Evolutionary conservation across 2,888 invertebrate genomes (phyloP).

Genomic region (Palloptera scutellata): DNA sequence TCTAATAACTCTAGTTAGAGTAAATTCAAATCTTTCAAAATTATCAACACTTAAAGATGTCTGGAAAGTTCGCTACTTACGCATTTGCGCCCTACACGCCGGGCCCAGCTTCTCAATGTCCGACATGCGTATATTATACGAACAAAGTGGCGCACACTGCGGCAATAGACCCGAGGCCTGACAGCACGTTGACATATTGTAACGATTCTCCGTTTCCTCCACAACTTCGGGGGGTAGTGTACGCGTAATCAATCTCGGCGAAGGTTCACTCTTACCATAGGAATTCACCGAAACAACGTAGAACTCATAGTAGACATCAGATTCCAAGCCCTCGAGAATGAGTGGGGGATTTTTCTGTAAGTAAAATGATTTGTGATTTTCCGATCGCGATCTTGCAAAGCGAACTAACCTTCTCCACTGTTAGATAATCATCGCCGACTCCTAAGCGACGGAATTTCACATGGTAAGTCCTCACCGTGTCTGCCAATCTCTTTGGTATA

Average conservation of each 20-base stretch:
- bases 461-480: slow-evolving; percentile 75
- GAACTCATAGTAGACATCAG: slow-evolving; percentile 81
- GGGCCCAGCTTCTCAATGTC: slow-evolving; percentile 78
- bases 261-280: slow-evolving; percentile 80
- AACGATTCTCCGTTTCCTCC: slow-evolving; percentile 66
- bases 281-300: slow-evolving; percentile 81
- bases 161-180: slow-evolving; percentile 69
- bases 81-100: slow-evolving; percentile 79
- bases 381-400: too few relatives aligned
- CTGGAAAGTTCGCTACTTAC: slow-evolving; percentile 64
- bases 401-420: slow-evolving; percentile 68
- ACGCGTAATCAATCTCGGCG: slow-evolving; percentile 78
- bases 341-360: slow-evolving; percentile 72
- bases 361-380: neutral
- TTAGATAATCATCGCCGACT: slow-evolving; percentile 68
- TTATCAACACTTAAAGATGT: too few relatives aligned
- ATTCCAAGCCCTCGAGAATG: slow-evolving; percentile 77
- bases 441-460: slow-evolving; percentile 70
- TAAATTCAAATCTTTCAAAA: too few relatives aligned
- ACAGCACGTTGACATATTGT: slow-evolving; percentile 85
- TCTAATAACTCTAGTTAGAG: too few relatives aligned
- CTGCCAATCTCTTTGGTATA: slow-evolving; percentile 73
- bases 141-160: slow-evolving; percentile 78
- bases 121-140: slow-evolving; percentile 83
- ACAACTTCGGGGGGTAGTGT: slow-evolving; percentile 66